A percentile compares a stretch with the other conserved stretches of the same genome.
These are phyloP conservation scores for Sciurus vulgaris DNA, from an alignment of 2,797 vertebrate species.

Conservation along the genomic window DNA sequence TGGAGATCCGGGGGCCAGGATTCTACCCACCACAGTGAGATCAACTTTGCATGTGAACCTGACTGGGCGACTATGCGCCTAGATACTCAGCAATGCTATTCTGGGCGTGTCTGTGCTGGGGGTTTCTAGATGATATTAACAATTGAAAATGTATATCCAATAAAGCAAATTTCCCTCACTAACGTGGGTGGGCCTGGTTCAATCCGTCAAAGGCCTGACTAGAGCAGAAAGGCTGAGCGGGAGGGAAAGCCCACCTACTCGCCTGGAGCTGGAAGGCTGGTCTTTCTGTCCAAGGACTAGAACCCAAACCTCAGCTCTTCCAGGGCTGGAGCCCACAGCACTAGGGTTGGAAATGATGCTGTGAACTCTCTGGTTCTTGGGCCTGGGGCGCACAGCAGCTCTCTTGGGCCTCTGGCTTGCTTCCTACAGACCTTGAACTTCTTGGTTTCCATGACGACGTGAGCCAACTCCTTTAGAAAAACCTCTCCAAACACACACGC, in stretches of 20 bases:
- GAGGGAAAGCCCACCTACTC: neutral
- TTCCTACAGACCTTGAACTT: neutral
- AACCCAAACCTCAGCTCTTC: neutral
- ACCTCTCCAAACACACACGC: neutral
- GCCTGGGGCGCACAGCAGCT: rapidly evolving
- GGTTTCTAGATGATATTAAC: neutral
- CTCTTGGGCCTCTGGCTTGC: neutral
- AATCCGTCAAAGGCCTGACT: neutral
- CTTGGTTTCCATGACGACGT: neutral
- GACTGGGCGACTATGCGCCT: too few relatives aligned
- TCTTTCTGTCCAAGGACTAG: neutral
- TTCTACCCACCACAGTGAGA: too few relatives aligned
- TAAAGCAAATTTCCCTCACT: neutral
- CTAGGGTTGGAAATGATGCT: neutral
- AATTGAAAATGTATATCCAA: neutral
- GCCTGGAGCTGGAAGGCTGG: neutral
- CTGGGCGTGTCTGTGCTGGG: neutral
- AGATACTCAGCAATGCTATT: neutral
- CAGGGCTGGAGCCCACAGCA: neutral
- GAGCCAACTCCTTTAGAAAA: neutral
- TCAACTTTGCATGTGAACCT: neutral
- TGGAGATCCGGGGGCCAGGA: neutral
- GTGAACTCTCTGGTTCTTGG: neutral
- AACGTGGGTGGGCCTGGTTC: too few relatives aligned
- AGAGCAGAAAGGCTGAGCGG: neutral